A percentile compares a stretch with the other conserved stretches of the same genome.
Conservation (phyloP, 1,140 invertebrate genomes). For the Leptinotarsa texana region DNA sequence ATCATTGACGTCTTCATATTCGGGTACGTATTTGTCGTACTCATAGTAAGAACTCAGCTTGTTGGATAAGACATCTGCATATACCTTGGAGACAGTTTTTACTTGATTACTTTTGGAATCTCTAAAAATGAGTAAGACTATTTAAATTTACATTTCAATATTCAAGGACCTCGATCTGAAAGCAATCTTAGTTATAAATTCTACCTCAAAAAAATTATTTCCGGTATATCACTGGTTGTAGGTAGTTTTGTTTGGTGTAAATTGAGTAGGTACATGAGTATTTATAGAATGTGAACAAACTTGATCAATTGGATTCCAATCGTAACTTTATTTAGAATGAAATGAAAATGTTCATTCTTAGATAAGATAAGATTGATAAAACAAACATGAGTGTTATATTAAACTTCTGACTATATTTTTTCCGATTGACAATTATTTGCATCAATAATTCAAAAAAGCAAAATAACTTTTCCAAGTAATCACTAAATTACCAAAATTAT, state of each 20-base stretch:
- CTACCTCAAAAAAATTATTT: background rate
- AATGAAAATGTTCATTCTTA: background rate
- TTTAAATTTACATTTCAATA: too few relatives aligned
- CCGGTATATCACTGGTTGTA: background rate
- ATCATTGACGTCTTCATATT: slow-evolving; percentile 97
- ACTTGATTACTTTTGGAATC: slow-evolving; percentile 33
- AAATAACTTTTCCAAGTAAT: too few relatives aligned
- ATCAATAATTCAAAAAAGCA: too few relatives aligned
- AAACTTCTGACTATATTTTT: too few relatives aligned
- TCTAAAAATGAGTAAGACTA: slow-evolving; percentile 25
- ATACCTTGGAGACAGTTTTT: slow-evolving; percentile 67
- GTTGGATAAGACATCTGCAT: slow-evolving; percentile 95
- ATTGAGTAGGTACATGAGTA: background rate
- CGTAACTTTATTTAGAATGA: background rate
- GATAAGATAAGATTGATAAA: too few relatives aligned
- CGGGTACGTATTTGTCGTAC: slow-evolving; percentile 96
- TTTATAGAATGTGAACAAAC: too few relatives aligned
- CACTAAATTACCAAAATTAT: too few relatives aligned
- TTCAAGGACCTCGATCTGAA: too few relatives aligned
- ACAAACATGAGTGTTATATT: too few relatives aligned
- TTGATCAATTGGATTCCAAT: background rate
- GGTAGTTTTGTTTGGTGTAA: background rate
- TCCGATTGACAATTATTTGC: too few relatives aligned
- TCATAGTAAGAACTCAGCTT: slow-evolving; percentile 99
- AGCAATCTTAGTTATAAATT: background rate